phyloP scores from a whole-genome alignment of 2,888 invertebrate genomes.

The Byasa hedistus region DNA sequence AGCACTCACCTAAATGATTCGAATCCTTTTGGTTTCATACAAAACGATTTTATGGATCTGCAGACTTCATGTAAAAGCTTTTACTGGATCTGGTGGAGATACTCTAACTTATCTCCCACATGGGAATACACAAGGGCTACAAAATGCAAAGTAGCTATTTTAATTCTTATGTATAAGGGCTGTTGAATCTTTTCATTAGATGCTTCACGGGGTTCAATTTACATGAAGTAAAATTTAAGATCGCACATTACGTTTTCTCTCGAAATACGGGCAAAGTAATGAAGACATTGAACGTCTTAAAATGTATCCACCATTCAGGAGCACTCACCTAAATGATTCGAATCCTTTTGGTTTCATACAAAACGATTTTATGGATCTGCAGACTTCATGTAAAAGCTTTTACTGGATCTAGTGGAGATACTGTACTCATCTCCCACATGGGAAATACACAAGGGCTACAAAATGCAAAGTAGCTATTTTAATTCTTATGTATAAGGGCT shows the following conservation, averaged over 20 bases:
- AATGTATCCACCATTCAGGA: not conserved
- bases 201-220: not conserved
- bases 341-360: constrained; percentile 1
- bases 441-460: no score
- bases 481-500: not conserved
- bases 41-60: not conserved
- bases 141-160: no score
- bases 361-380: no score
- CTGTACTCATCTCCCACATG: no score
- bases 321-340: constrained; percentile 7
- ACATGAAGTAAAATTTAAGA: not conserved
- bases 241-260: not conserved
- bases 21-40: not conserved
- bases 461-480: no score
- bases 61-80: not conserved
- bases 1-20: constrained; percentile 8
- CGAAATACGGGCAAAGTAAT: not conserved
- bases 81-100: no score
- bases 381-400: not conserved
- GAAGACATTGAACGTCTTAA: not conserved
- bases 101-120: no score
- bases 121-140: no score
- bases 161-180: not conserved
- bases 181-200: not conserved
- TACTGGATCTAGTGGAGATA: no score